Evolutionary conservation across 2,888 invertebrate species (phyloP).

Genomic region (Drosophila tanythrix): DNA sequence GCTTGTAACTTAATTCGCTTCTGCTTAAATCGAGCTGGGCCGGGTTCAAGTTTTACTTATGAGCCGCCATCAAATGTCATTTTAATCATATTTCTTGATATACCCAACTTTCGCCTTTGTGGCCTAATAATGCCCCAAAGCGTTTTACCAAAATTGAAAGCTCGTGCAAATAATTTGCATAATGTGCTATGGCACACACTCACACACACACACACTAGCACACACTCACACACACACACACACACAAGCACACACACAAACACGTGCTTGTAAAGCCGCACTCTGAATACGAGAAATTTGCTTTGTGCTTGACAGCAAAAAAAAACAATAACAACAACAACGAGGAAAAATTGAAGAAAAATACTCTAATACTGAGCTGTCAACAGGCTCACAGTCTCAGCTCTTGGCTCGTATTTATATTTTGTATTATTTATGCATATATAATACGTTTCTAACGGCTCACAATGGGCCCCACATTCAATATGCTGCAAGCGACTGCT

Average conservation of each 20-base stretch:
- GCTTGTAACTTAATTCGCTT: slow-evolving; percentile 64
- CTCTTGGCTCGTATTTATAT: slow-evolving; percentile 69
- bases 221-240: too few species aligned
- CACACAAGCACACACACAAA: background rate
- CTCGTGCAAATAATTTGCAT: slow-evolving; percentile 79
- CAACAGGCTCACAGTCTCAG: slow-evolving; percentile 65
- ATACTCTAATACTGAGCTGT: slow-evolving; percentile 53
- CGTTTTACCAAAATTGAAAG: slow-evolving; percentile 77
- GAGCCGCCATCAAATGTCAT: slow-evolving; percentile 62
- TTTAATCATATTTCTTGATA: slow-evolving; percentile 73
- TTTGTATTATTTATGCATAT: slow-evolving; percentile 75
- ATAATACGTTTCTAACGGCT: slow-evolving; percentile 40
- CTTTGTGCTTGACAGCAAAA: slow-evolving; percentile 56
- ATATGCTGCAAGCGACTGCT: slow-evolving; percentile 8
- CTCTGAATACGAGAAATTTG: slow-evolving; percentile 45
- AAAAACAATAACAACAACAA: background rate
- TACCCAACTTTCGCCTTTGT: slow-evolving; percentile 56
- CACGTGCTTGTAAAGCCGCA: slow-evolving; percentile 38
- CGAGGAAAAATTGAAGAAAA: slow-evolving; percentile 4
- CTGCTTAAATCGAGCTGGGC: slow-evolving; percentile 48
- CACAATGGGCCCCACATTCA: slow-evolving; percentile 47
- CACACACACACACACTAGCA: slow-evolving; percentile 2
- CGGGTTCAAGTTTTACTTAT: slow-evolving; percentile 37
- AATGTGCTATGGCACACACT: slow-evolving; percentile 49
- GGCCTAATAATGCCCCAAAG: slow-evolving; percentile 73